These are phyloP conservation scores for Hirtodrosophila confusa DNA, from an alignment of 2,888 invertebrate species.

Conservation along the genomic window DNA sequence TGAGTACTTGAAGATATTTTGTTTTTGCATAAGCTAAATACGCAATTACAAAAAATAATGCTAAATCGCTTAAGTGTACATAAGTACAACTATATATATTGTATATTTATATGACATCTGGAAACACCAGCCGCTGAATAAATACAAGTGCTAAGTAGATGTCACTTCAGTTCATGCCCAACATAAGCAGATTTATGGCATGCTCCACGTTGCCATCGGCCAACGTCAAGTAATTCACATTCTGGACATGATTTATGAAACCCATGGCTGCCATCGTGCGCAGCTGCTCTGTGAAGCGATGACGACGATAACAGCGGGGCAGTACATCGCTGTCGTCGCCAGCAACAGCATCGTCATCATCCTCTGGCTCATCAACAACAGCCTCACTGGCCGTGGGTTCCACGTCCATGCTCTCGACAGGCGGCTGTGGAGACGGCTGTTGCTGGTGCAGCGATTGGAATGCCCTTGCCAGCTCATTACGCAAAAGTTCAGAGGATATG, in stretches of 20 bases:
- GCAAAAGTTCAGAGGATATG: slow-evolving; percentile 92
- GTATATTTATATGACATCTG: slow-evolving; percentile 41
- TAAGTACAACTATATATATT: slow-evolving; percentile 31
- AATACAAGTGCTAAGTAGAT: slow-evolving; percentile 48
- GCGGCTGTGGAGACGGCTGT: neutral
- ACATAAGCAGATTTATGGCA: slow-evolving; percentile 94
- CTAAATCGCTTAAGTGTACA: slow-evolving; percentile 53
- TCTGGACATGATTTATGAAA: slow-evolving; percentile 91
- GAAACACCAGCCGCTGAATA: slow-evolving; percentile 48
- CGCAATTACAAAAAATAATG: slow-evolving; percentile 37
- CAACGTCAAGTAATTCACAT: slow-evolving; percentile 92
- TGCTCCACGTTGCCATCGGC: slow-evolving; percentile 93
- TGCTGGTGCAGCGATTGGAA: slow-evolving; percentile 56
- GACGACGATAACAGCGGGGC: slow-evolving; percentile 76
- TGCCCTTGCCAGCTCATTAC: slow-evolving; percentile 86
- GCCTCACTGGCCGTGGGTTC: slow-evolving; percentile 31
- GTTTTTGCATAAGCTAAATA: slow-evolving; percentile 28
- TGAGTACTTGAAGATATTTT: slow-evolving; percentile 25
- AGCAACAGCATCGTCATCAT: slow-evolving; percentile 51
- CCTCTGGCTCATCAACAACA: slow-evolving; percentile 49
- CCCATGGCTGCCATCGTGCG: slow-evolving; percentile 96
- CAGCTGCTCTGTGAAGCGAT: slow-evolving; percentile 86
- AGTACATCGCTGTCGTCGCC: slow-evolving; percentile 72
- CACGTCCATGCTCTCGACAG: slow-evolving; percentile 61
- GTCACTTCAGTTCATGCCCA: slow-evolving; percentile 73